phyloP scores from a whole-genome alignment of 1,140 invertebrate species.

The Bombus confusus region DNA sequence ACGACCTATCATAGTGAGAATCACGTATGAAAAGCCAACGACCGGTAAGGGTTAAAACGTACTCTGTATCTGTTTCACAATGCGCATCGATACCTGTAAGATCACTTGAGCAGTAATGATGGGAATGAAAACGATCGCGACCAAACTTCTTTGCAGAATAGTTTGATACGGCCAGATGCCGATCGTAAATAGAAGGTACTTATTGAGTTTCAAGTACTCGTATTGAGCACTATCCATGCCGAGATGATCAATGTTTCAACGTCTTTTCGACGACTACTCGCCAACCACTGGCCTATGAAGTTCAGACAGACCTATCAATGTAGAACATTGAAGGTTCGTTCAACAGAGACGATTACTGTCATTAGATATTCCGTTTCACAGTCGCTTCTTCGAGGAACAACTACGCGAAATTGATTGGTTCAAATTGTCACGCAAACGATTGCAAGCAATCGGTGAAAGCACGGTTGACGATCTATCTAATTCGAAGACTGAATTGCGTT shows the following conservation, averaged over 20 bases:
- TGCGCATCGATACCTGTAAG: slow-evolving; percentile 60
- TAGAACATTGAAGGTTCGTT: not conserved
- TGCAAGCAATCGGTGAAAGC: no score
- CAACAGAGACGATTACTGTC: not conserved
- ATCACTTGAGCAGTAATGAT: slow-evolving; percentile 45
- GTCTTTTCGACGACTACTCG: not conserved
- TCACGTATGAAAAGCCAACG: no score
- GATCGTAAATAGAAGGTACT: slow-evolving; percentile 49
- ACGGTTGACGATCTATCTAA: no score
- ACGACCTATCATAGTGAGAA: no score
- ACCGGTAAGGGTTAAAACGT: no score
- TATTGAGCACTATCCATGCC: slow-evolving; percentile 48
- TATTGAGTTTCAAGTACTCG: slow-evolving; percentile 55
- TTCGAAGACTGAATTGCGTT: not conserved
- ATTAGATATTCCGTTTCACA: slow-evolving; percentile 7
- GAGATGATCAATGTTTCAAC: not conserved
- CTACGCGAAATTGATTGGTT: not conserved
- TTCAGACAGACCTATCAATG: no score
- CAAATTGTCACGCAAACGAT: not conserved
- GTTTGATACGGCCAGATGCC: slow-evolving; percentile 67
- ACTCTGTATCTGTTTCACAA: no score
- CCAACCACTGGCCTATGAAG: not conserved
- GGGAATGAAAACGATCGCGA: slow-evolving; percentile 42
- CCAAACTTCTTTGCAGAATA: slow-evolving; percentile 39
- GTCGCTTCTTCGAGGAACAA: not conserved